Evolutionary conservation across 2,888 invertebrate genomes (phyloP), one percentile per base, ranked within the genome.

Genomic region (Drosophila conformis): DNA sequence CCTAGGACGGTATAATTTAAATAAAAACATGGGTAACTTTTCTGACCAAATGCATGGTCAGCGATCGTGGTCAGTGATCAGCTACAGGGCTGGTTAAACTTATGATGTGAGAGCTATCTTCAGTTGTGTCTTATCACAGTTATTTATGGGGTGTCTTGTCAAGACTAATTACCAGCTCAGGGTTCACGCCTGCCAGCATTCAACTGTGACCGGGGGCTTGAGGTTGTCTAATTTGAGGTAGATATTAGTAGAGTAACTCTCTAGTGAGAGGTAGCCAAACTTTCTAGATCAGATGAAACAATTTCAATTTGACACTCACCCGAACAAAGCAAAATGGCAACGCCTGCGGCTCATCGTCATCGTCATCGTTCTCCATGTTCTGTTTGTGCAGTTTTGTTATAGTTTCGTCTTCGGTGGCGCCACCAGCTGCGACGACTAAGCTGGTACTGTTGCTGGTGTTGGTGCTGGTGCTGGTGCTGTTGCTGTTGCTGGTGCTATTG

Each of bases 271-370:
- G 8, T 25, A 2, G 8, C 25, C 58, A 56, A 53, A 58, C 61
- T 60, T 66, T 46, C 42, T 59, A 67, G 42, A 31, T 31, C 38
- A n/a, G 57, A 49, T 18, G 21, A 51, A 42, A 18, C 27, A 52
- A 49, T 35, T 58, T 31, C 21, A 27, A 49, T 29, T 51, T 33
- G n/a, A 6, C 29, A 82, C 81, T 82, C 57, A 82, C 82, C 72
- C 82, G 80, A 31, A 82, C 67, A 56, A 82, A 82, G 49, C 83
- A 82, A 52, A 82, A 82, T 61, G 82, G 69, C 58, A 82, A 40
- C 18, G 80, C 67, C 69, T 82, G 75, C 18, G 80, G 73, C 69
- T 80, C 63, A 46, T 72, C 73, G 40, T 56, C 56, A 29, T 56
- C 56, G 36, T 69, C 70, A 21, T 71, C 68, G 38, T 75, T 71